Evolutionary conservation across 2,113 vertebrate genomes (phyloP).

Genomic region (Balaeniceps rex): DNA sequence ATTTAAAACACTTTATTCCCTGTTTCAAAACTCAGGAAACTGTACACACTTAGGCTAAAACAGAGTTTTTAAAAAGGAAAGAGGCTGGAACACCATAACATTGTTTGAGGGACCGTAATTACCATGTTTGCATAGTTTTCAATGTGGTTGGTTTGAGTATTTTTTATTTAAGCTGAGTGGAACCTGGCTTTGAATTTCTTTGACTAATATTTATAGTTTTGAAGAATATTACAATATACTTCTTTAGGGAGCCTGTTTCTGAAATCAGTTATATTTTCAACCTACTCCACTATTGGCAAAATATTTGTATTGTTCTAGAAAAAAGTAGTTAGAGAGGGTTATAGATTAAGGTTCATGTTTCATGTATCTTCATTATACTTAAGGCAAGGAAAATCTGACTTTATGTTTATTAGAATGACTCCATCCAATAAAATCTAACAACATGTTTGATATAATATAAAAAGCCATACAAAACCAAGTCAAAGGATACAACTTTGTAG

Average conservation of each 20-base stretch:
- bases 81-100: neutral
- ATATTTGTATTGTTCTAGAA: neutral
- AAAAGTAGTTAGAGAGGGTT: neutral
- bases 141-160: neutral
- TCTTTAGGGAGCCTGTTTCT: neutral
- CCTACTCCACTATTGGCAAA: neutral
- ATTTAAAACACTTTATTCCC: neutral
- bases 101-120: neutral
- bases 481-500: neutral
- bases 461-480: too few relatives aligned
- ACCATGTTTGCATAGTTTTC: neutral
- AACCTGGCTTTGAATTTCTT: neutral
- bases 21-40: neutral
- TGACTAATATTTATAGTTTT: neutral
- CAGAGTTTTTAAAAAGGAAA: neutral
- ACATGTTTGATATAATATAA: neutral
- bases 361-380: neutral
- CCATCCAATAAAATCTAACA: neutral
- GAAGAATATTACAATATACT: neutral
- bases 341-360: neutral
- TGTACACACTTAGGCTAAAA: neutral
- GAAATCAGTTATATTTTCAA: neutral
- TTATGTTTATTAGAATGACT: neutral
- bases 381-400: neutral
- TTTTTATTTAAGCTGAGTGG: neutral